Evolutionary conservation across 2,113 vertebrate species (phyloP).

Genomic region (Leuciscus idus): DNA sequence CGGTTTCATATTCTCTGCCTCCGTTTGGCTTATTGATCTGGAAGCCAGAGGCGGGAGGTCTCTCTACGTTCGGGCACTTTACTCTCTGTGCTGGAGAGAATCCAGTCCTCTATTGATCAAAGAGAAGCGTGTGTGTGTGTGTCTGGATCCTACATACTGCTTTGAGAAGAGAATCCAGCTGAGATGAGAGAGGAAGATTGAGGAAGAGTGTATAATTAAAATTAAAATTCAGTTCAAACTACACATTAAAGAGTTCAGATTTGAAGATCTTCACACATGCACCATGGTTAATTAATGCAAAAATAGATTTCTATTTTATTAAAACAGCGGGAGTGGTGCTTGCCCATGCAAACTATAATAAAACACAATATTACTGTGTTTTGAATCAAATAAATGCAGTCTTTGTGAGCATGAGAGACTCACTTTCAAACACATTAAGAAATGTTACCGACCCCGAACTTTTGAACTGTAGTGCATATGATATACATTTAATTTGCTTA

Average conservation of each 20-base stretch:
- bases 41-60: constrained; percentile 58
- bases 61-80: constrained; percentile 41
- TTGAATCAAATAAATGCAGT: neutral
- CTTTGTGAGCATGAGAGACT: neutral
- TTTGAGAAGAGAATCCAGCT: constrained; percentile 36
- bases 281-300: neutral
- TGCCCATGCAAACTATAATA: neutral
- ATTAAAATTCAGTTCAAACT: neutral
- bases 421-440: neutral
- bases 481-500: no score
- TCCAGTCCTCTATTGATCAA: constrained; percentile 54
- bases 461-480: neutral
- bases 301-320: neutral
- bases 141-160: constrained; percentile 24
- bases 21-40: constrained; percentile 65
- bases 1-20: constrained; percentile 59
- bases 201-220: neutral
- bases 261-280: neutral
- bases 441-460: neutral
- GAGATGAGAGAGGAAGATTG: constrained; percentile 36
- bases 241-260: neutral
- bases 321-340: no score
- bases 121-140: constrained; percentile 11
- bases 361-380: neutral
- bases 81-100: constrained; percentile 39